Evolutionary conservation across 2,888 invertebrate genomes (phyloP), one percentile per base, ranked within the genome.

Genomic region (Tetrapedia diversipes): DNA sequence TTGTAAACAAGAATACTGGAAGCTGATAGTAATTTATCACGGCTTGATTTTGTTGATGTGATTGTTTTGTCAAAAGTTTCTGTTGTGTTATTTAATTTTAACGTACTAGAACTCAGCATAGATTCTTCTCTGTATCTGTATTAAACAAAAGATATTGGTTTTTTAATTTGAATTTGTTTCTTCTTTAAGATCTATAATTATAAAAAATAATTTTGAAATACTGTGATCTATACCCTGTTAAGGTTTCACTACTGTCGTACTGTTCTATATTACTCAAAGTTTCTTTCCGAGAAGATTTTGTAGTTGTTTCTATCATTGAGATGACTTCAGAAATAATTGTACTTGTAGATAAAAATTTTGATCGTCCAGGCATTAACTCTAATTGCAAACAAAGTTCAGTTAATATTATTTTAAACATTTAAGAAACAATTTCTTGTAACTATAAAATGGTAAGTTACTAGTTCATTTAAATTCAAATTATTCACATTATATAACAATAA

Each of bases 301-400:
- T 83, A 11, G 89, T 92, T 86, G 95, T 92, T 87, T 94, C 93
- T 14, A 94, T 94, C 79, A 95, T 89, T 22, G 96, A 96, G 51
- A 96, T 95, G 27, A 97, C 96, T 90, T 97, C 97, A 0, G 96
- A 96, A 14, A 97, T 92, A 11, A 97, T 92, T 0, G 97, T 97
- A 51, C 96, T 95, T 24, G 95, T 95, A 1, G 97, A 97, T 1
- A 95, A 94, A 0, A 95, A 94, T 32, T 95, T 92, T 0, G 94
- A 94, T 66, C 69, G 69, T 29, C 67, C 73, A 14, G 70, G 54
- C 45, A 74, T 68, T 41, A 79, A 37, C 24, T 74, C 78, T 78
- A 53, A 22, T 47, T n/a, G 11, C 0, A 49, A 45, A 51, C 8
- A 51, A 6, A 29, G 29, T 22, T 29, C 22, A 14, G 2, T 16